Percentiles rank a stretch among this genome's conserved stretches.
Evolutionary conservation across 1,140 invertebrate species (phyloP).

Genomic region (Octopus sinensis): DNA sequence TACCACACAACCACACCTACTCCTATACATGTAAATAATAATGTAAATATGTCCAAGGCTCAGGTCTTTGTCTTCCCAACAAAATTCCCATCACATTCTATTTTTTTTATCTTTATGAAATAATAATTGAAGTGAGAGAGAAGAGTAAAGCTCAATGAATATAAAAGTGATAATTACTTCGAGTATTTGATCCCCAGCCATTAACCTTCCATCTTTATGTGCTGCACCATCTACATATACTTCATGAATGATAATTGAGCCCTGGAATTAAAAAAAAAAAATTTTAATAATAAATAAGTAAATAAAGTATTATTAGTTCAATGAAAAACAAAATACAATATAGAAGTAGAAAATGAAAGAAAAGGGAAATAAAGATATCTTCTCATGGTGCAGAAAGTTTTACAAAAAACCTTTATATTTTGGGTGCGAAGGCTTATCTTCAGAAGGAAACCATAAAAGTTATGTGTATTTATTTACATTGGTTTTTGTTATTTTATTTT

Average conservation of each 20-base stretch:
- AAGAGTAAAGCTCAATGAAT: neutral
- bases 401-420: neutral
- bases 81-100: too few species aligned
- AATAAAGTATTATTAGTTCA: too few species aligned
- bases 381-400: neutral
- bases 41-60: too few species aligned
- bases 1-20: too few species aligned
- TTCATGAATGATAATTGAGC: conserved; percentile 85
- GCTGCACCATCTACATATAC: conserved; percentile 90
- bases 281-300: neutral
- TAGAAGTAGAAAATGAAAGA: too few species aligned
- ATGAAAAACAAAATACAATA: too few species aligned
- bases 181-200: conserved; percentile 89
- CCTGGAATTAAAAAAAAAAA: conserved; percentile 63
- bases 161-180: conserved; percentile 63
- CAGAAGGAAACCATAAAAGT: neutral
- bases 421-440: neutral
- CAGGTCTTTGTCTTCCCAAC: too few species aligned
- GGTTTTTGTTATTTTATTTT: too few species aligned
- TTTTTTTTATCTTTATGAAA: too few species aligned
- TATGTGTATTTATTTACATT: neutral
- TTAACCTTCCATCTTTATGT: conserved; percentile 83
- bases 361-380: too few species aligned
- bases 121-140: too few species aligned
- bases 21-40: too few species aligned